Evolutionary conservation across 2,113 vertebrate species (phyloP), one percentile per base, ranked within the genome.

Genomic region (Oenanthe oenanthe): DNA sequence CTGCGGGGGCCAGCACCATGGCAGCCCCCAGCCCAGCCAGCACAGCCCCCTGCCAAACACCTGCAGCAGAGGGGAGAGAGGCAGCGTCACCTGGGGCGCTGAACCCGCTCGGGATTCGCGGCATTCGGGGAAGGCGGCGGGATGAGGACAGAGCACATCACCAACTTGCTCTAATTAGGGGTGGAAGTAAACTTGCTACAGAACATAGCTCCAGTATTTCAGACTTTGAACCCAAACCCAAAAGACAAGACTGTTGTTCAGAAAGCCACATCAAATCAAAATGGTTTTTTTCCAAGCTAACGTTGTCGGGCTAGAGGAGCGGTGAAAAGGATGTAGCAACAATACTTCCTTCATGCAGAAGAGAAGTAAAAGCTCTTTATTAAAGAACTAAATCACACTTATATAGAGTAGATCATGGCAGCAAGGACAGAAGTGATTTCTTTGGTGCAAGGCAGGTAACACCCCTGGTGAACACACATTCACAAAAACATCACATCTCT

Each of bases 51-150:
- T 84, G 53, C 36, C 82, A 42, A 92, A 91, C 95, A 96, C 95
- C 97, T 98, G 45, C 73, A 90, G 88, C 95, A 97, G 18, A 97
- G 8, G 19, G 92, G 54, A 97, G 83, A 96, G 76, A 97, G 1
- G 60, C 62, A 96, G 92, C 57, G 26, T 94, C 26, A 97, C 88
- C 71, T 31, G 65, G 63, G 89, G 96, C 90, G 92, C 96, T 76
- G 78, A 58, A 83, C 50, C 94, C 80, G 92, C 92, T 60, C 63
- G 71, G 83, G 12, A 74, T 86, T 88, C 38, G 83, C 88, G 88
- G 91, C 95, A 88, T 89, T 96, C 71, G 73, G 45, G 92, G 89
- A 42, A 42, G 40, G 40, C 40, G 40, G 40, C 15, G 40, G 40
- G 40, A 42, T 42, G 40, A 42, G 6, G 40, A 16, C 40, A 42